Evolutionary conservation across 2,888 invertebrate species (phyloP), one percentile per base, ranked within the genome.

Genomic region (Drosophila kambysellisi): DNA sequence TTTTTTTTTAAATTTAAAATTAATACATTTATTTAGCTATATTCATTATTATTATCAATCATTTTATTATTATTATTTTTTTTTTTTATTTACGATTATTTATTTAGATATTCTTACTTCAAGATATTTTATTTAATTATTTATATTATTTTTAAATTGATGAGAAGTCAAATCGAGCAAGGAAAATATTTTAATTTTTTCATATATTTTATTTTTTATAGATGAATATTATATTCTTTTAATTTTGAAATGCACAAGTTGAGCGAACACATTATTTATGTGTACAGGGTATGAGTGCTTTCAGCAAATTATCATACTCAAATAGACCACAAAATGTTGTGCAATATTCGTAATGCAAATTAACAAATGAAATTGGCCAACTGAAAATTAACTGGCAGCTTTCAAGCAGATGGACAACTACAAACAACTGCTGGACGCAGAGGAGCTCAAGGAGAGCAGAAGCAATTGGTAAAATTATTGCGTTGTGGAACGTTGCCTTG

Each of bases 331-430:
- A 74, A 83, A 76, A 73, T 74, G 70, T 67, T 53, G 64, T 56
- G 74, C 71, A 82, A 74, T 73, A 73, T 81, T 70, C 79, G 68
- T 67, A 81, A 86, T 84, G 70, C 89, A 86, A 87, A 90, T 88
- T 88, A 88, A 86, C 87, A 87, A 79, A 82, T 79, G 54, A 71
- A 82, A 81, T 82, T 80, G 79, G 59, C 35, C 37, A 67, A 70
- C 51, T 61, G 67, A 62, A 76, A 76, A 82, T 79, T 59, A 80
- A 77, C 65, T 70, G 71, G 53, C 83, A 76, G 72, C 70, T 66
- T 52, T 60, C 52, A 78, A 58, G 48, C 35, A 64, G 50, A 57
- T 58, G 48, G 82, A 71, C 70, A 65, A 70, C 70, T 64, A 32
- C n/a, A 39, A 50, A 5, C 17, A 53, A 12, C 30, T 32, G 15